Evolutionary conservation across 1,140 invertebrate genomes (phyloP).

Genomic region (Caerostris darwini): DNA sequence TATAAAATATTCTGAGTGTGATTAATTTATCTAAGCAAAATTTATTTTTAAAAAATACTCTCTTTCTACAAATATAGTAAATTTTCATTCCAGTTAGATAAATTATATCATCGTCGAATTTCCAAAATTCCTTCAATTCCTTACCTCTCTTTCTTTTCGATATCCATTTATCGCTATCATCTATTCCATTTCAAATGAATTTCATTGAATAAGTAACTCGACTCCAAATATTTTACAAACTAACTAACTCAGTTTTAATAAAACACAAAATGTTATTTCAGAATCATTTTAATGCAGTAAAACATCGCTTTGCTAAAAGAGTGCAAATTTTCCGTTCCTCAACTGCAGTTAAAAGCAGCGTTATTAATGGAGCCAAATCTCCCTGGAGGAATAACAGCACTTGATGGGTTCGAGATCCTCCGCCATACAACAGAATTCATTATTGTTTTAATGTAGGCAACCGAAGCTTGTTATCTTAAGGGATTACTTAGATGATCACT

Average conservation of each 20-base stretch:
- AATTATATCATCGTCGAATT: no score
- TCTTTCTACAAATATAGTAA: no score
- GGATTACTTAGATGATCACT: conserved; percentile 10
- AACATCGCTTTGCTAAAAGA: neutral
- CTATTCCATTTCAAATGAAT: no score
- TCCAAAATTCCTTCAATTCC: no score
- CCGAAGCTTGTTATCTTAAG: conserved; percentile 15
- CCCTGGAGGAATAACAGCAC: neutral
- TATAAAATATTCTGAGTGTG: no score
- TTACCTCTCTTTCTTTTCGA: no score
- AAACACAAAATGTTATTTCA: conserved; percentile 3
- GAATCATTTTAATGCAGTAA: conserved; percentile 1
- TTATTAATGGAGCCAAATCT: conserved; percentile 28
- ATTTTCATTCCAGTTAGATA: no score
- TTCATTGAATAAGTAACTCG: no score
- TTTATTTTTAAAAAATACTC: no score
- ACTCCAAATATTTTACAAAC: no score
- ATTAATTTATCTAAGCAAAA: no score
- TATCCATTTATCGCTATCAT: no score
- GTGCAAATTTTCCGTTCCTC: neutral
- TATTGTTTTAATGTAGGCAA: neutral
- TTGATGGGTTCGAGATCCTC: neutral
- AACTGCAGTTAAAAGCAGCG: conserved; percentile 12
- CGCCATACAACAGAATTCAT: neutral
- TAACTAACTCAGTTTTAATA: neutral